Conservation (phyloP, 2,113 vertebrate genomes). For the Malurus melanocephalus region DNA sequence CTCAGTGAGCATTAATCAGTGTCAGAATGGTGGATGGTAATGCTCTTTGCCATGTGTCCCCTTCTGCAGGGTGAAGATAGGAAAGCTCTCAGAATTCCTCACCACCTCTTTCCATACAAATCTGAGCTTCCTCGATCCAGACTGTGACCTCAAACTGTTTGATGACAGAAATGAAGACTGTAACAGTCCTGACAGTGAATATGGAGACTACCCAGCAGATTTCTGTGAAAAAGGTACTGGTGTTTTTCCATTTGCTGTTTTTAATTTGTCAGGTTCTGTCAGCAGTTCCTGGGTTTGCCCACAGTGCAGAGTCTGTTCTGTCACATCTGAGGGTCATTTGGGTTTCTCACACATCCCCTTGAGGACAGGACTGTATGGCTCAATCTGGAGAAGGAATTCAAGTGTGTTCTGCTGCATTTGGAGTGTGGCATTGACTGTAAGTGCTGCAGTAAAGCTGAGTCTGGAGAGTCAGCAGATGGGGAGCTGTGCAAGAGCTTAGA, state of each 20-base stretch:
- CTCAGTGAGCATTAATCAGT: neutral
- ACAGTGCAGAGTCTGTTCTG: neutral
- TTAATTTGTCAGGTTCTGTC: neutral
- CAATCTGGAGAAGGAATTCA: neutral
- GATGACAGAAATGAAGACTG: conserved; percentile 73
- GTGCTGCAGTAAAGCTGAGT: neutral
- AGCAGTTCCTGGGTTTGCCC: neutral
- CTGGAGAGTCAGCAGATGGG: neutral
- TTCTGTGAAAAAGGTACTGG: conserved; percentile 71
- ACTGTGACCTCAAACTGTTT: conserved; percentile 81
- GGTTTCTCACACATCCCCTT: neutral
- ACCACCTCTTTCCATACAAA: conserved; percentile 93
- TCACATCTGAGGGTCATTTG: neutral
- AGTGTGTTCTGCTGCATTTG: rapidly evolving
- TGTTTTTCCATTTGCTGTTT: neutral
- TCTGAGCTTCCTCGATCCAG: conserved; percentile 92
- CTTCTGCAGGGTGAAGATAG: conserved; percentile 86
- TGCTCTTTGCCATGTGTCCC: neutral
- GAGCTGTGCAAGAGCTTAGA: neutral
- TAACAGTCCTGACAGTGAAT: conserved; percentile 77
- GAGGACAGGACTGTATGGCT: neutral
- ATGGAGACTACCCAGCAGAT: conserved; percentile 68
- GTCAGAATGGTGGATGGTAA: neutral
- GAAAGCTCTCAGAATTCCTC: conserved; percentile 87
- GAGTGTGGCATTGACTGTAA: neutral